Conservation (phyloP, 2,888 invertebrate species). For the Cheilosia variabilis region DNA sequence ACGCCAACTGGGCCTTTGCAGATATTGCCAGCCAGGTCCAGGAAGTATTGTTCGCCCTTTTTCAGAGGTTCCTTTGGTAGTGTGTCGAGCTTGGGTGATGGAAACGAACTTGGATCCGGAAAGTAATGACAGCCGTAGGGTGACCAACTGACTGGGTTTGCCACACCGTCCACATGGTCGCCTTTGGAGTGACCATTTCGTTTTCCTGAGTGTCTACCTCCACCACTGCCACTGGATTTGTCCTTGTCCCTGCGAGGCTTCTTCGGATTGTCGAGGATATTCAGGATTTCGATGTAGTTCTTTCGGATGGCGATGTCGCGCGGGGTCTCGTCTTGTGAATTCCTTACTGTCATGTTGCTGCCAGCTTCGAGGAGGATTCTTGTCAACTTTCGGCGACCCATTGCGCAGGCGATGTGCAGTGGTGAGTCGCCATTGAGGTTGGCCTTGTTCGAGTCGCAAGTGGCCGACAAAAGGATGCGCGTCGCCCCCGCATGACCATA, state of each 20-base stretch:
- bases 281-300: slow-evolving; percentile 92
- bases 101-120: slow-evolving; percentile 93
- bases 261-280: slow-evolving; percentile 87
- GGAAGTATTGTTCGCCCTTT: slow-evolving; percentile 96
- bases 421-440: slow-evolving; percentile 98
- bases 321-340: slow-evolving; percentile 90
- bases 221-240: slow-evolving; percentile 74
- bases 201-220: slow-evolving; percentile 81
- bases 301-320: slow-evolving; percentile 95
- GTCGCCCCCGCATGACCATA: slow-evolving; percentile 99
- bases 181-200: slow-evolving; percentile 84
- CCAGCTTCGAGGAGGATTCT: slow-evolving; percentile 94
- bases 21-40: slow-evolving; percentile 97
- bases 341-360: slow-evolving; percentile 87
- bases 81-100: slow-evolving; percentile 92
- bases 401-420: slow-evolving; percentile 96
- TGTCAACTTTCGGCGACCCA: slow-evolving; percentile 96
- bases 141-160: slow-evolving; percentile 88
- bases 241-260: slow-evolving; percentile 78
- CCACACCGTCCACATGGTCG: slow-evolving; percentile 80
- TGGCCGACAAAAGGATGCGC: slow-evolving; percentile 95
- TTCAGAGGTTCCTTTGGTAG: slow-evolving; percentile 93
- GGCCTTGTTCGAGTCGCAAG: slow-evolving; percentile 92
- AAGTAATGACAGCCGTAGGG: slow-evolving; percentile 97
- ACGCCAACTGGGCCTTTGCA: slow-evolving; percentile 97